Percentiles rank a stretch among this genome's conserved stretches.
Conservation (phyloP, 2,797 vertebrate species). For the Pelochelys cantorii region DNA sequence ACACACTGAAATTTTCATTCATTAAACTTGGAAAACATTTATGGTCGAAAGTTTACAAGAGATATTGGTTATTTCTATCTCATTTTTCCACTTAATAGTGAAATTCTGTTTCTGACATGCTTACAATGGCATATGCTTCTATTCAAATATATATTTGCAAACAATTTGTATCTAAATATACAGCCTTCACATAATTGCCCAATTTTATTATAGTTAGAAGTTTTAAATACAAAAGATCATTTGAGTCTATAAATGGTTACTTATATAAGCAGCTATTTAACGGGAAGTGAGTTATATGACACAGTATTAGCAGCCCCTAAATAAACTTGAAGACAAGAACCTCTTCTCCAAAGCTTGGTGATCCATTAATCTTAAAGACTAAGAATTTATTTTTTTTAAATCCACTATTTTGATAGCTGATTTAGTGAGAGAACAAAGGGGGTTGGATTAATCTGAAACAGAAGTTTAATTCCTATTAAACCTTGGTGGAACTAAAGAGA, state of each 20-base stretch:
- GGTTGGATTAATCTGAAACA: background rate
- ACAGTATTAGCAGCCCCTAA: background rate
- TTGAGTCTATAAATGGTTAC: background rate
- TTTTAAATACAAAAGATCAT: background rate
- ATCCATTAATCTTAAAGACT: background rate
- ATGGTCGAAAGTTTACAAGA: background rate
- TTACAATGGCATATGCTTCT: background rate
- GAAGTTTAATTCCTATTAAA: background rate
- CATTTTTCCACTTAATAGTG: background rate
- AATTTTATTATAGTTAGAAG: background rate
- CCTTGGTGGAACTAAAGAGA: background rate
- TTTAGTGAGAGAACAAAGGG: background rate
- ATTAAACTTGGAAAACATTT: background rate
- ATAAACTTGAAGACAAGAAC: background rate
- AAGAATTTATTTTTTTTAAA: background rate
- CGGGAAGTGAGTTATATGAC: background rate
- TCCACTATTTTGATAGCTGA: background rate
- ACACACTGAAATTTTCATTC: background rate
- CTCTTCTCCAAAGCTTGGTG: background rate
- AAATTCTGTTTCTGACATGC: background rate
- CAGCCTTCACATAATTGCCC: background rate
- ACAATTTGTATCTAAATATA: background rate
- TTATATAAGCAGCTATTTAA: background rate
- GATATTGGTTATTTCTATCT: background rate
- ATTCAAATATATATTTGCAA: background rate